Evolutionary conservation across 2,797 vertebrate genomes (phyloP), one percentile per base, ranked within the genome.

Genomic region (Limnodromus scolopaceus): DNA sequence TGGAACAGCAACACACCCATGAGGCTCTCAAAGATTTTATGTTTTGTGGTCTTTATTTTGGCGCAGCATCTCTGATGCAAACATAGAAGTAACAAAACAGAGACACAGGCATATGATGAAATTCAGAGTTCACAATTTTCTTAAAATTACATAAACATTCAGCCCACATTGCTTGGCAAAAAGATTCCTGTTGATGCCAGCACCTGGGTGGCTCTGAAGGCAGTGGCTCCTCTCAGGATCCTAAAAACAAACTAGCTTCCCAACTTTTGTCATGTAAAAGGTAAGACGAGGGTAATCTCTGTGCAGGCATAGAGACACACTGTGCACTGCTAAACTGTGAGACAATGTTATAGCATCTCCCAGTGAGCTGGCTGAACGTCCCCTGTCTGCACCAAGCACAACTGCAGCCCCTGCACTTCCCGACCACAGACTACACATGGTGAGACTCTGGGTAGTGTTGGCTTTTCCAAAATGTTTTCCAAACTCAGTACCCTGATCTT

Each of bases 401-500:
- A 25, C 18, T 45, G 14, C 28, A 92, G 34, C 38, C 81, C 19
- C 22, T 2, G 1, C 30, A 27, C 18, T 45, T 78, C 74, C 60
- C 23, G 61, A 16, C 39, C 48, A 28, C 15, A 14, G 24, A 32
- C 39, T 46, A 57, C 18, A 22, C 8, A 39, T 1, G 2, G 23
- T 0, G 2, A 28, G 28, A 10, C 15, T 78, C 53, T 57, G 11
- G 5, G 6, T 49, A 32, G n/a, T 20, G 45, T 14, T 16, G 16
- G 18, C 32, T 55, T 66, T 55, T 58, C 30, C 13, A 46, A 9
- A 34, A 36, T 2, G 4, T 70, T 74, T 75, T 84, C 10, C 69
- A 88, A 45, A 41, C 5, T 11, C 11, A 20, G 15, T 51, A 10
- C 13, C 14, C 34, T 53, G 22, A 58, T 41, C 25, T 75, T 68